phyloP scores from a whole-genome alignment of 2,888 invertebrate species.

The Helleia helle region DNA sequence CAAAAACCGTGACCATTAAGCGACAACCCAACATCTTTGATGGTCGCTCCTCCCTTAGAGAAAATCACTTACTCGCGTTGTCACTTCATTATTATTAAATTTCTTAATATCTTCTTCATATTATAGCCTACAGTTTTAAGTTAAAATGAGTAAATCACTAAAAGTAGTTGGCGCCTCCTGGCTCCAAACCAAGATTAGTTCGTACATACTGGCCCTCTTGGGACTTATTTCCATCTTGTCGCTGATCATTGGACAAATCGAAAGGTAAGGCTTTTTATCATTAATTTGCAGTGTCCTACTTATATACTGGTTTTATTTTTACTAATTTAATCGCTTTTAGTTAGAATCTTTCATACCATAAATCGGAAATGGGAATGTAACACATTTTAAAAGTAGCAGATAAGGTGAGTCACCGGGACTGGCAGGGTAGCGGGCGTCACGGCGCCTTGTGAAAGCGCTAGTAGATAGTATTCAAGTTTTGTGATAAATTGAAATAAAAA shows the following conservation, averaged over 20 bases:
- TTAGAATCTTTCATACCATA: no score
- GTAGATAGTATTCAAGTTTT: no score
- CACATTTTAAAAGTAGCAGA: no score
- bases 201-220: slow-evolving; percentile 79
- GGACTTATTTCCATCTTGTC: slow-evolving; percentile 79
- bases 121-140: slow-evolving; percentile 42
- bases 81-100: slow-evolving; percentile 74
- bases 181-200: slow-evolving; percentile 83
- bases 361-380: no score
- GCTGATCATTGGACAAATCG: slow-evolving; percentile 80
- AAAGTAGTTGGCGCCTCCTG: slow-evolving; percentile 87
- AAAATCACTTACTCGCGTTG: slow-evolving; percentile 61
- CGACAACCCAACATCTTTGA: slow-evolving; percentile 45
- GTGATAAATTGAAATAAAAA: no score
- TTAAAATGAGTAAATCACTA: slow-evolving; percentile 74
- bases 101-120: slow-evolving; percentile 66
- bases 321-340: no score
- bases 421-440: no score
- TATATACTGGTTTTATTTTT: no score
- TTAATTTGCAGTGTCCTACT: no score
- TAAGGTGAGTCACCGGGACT: no score
- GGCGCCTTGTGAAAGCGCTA: no score
- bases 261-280: slow-evolving; percentile 57
- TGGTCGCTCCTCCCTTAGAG: slow-evolving; percentile 57
- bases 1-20: slow-evolving; percentile 43